phyloP scores from a whole-genome alignment of 2,113 vertebrate species.

The Atractosteus spatula region DNA sequence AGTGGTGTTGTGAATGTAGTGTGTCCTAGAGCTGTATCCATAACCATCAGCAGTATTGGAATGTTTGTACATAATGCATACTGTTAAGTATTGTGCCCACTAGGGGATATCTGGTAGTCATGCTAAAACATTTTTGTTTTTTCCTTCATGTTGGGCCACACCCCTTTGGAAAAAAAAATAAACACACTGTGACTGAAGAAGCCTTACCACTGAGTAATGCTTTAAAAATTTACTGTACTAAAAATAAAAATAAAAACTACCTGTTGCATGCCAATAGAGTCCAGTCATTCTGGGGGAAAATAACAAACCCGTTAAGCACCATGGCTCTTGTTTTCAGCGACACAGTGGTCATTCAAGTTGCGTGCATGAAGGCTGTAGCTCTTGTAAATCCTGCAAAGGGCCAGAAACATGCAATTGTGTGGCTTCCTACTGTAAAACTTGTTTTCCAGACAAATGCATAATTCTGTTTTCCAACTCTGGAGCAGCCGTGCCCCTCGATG shows the following conservation, averaged over 20 bases:
- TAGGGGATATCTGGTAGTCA: slow-evolving; percentile 62
- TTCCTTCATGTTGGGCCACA: slow-evolving; percentile 62
- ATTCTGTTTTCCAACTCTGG: background rate
- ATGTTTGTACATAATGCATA: slow-evolving; percentile 69
- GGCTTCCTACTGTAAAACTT: background rate
- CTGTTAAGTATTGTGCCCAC: slow-evolving; percentile 67
- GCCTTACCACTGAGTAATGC: slow-evolving; percentile 74
- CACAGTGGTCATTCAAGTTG: background rate
- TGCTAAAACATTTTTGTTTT: slow-evolving; percentile 44
- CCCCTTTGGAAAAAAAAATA: slow-evolving; percentile 63
- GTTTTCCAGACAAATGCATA: background rate
- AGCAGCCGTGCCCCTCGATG: too few relatives aligned
- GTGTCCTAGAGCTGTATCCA: slow-evolving; percentile 61
- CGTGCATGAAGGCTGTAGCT: too few relatives aligned
- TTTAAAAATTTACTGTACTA: slow-evolving; percentile 69
- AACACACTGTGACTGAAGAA: slow-evolving; percentile 87
- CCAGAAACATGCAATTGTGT: background rate
- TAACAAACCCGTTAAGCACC: slow-evolving; percentile 56
- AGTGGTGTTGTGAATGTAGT: slow-evolving; percentile 68
- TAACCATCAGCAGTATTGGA: slow-evolving; percentile 76
- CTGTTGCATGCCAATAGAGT: slow-evolving; percentile 91
- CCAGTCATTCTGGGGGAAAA: slow-evolving; percentile 65
- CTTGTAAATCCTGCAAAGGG: too few relatives aligned
- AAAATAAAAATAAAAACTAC: slow-evolving; percentile 57
- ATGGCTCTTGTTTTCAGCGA: slow-evolving; percentile 25